A percentile compares a stretch with the other conserved stretches of the same genome.
Evolutionary conservation across 2,888 invertebrate genomes (phyloP).

Genomic region (Microctonus aethiopoides): DNA sequence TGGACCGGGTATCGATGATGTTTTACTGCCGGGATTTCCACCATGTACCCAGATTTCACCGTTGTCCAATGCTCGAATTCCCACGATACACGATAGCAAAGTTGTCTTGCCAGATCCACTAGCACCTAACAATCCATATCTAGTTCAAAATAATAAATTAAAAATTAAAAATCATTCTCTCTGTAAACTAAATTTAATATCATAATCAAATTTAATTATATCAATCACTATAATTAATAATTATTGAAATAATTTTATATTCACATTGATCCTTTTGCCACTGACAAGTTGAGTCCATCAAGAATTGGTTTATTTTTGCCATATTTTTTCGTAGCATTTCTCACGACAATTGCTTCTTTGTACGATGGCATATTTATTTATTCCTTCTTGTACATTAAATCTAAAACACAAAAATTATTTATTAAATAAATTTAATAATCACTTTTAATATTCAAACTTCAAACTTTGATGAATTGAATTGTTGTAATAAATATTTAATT

Average conservation of each 20-base stretch:
- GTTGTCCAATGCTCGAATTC: slow-evolving; percentile 77
- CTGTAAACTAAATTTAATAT: no score
- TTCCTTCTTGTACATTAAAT: neutral
- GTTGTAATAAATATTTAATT: no score
- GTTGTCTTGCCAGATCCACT: slow-evolving; percentile 95
- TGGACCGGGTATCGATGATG: slow-evolving; percentile 77
- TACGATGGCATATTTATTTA: slow-evolving; percentile 15
- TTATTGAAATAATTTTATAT: slow-evolving; percentile 61
- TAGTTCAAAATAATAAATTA: slow-evolving; percentile 57
- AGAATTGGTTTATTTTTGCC: slow-evolving; percentile 72
- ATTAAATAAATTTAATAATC: no score
- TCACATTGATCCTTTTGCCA: slow-evolving; percentile 82
- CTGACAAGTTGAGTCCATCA: slow-evolving; percentile 78
- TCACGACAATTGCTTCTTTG: slow-evolving; percentile 75
- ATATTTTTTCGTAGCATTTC: slow-evolving; percentile 77
- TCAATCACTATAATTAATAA: neutral
- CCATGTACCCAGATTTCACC: slow-evolving; percentile 84
- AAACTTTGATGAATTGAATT: no score
- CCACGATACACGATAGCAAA: slow-evolving; percentile 85
- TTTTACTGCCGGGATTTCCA: slow-evolving; percentile 73
- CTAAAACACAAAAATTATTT: neutral
- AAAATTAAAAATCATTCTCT: no score
- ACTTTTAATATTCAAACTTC: no score
- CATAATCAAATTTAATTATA: no score
- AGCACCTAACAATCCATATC: slow-evolving; percentile 90